phyloP scores from a whole-genome alignment of 2,888 invertebrate genomes.

The Pelosia muscerda region DNA sequence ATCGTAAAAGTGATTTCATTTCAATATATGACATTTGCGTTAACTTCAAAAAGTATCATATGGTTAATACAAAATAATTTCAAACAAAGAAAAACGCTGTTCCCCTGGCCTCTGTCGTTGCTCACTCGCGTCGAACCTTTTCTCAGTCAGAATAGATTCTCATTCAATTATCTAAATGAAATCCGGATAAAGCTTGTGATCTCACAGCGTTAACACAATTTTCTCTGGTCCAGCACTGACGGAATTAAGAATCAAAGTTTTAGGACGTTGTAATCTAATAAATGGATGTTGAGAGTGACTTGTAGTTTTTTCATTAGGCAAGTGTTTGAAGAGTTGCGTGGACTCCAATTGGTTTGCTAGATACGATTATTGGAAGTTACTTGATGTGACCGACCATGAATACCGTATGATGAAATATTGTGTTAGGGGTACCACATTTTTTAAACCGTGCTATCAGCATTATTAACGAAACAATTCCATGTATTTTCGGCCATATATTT shows the following conservation, averaged over 20 bases:
- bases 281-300: constrained; percentile 43
- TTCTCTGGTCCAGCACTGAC: constrained; percentile 66
- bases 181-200: constrained; percentile 81
- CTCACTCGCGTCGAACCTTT: constrained; percentile 70
- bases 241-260: constrained; percentile 68
- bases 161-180: constrained; percentile 86
- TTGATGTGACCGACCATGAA: background rate
- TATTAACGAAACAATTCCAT: too few relatives aligned
- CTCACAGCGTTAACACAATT: constrained; percentile 80
- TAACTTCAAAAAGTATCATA: too few relatives aligned
- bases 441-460: too few relatives aligned
- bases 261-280: constrained; percentile 59
- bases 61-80: background rate
- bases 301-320: constrained; percentile 41
- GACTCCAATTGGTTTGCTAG: background rate
- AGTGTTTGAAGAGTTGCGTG: constrained; percentile 15
- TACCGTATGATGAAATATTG: too few relatives aligned
- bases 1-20: too few relatives aligned
- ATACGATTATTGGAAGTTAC: background rate
- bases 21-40: too few relatives aligned
- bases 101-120: constrained; percentile 55
- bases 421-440: too few relatives aligned
- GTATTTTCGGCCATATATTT: too few relatives aligned
- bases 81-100: constrained; percentile 18
- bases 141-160: constrained; percentile 81